These are phyloP conservation scores for Drosophila azteca DNA, from an alignment of 1,140 invertebrate genomes.

Conservation along the genomic window DNA sequence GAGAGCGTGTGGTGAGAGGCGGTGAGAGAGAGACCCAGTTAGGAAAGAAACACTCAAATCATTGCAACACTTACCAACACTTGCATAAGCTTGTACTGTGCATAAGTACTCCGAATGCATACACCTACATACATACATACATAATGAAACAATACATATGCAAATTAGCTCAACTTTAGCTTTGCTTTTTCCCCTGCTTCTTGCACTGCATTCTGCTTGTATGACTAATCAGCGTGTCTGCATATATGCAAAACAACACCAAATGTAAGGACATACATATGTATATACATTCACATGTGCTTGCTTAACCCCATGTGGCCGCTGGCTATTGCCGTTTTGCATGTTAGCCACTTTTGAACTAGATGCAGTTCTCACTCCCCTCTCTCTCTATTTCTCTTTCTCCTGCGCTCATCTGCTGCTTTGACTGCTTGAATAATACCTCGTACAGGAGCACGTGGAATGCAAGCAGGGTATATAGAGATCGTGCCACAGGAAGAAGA, in stretches of 20 bases:
- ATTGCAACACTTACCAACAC: slow-evolving; percentile 43
- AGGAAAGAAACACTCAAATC: slow-evolving; percentile 40
- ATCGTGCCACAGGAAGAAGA: no score
- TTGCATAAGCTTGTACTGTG: slow-evolving; percentile 33
- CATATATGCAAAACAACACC: slow-evolving; percentile 43
- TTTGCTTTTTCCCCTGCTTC: slow-evolving; percentile 44
- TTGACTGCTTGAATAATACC: no score
- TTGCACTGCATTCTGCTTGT: slow-evolving; percentile 62
- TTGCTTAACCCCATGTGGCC: slow-evolving; percentile 3
- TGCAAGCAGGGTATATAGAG: no score
- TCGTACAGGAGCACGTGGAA: no score
- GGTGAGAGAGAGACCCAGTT: slow-evolving; percentile 51
- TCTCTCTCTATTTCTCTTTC: slow-evolving; percentile 7
- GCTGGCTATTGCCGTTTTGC: slow-evolving; percentile 29
- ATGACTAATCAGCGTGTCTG: slow-evolving; percentile 66
- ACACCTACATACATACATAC: not conserved
- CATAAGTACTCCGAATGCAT: slow-evolving; percentile 43
- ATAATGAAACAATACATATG: slow-evolving; percentile 30
- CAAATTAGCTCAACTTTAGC: slow-evolving; percentile 68
- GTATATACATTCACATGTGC: slow-evolving; percentile 6
- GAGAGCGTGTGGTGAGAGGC: slow-evolving; percentile 6
- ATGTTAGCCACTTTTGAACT: slow-evolving; percentile 30
- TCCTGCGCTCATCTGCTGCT: not conserved
- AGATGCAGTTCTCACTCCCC: slow-evolving; percentile 25
- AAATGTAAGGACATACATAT: slow-evolving; percentile 14